A percentile compares a stretch with the other conserved stretches of the same genome.
Conservation (phyloP, 2,888 invertebrate species). For the Gonocerus acuteangulatus region DNA sequence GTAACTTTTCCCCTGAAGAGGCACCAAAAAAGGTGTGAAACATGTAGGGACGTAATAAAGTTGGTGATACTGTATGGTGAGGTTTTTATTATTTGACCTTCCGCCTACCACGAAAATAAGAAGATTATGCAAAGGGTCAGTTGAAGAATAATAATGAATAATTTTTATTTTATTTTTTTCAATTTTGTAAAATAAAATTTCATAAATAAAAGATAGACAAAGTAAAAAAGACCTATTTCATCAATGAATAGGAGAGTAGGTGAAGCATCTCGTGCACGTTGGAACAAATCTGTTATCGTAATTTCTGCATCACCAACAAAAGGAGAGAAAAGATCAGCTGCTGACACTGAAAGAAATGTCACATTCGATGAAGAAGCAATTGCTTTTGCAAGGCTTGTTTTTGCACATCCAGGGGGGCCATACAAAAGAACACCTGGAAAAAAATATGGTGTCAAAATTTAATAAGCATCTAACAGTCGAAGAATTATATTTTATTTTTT, state of each 20-base stretch:
- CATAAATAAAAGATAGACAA: too few species aligned
- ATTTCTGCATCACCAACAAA: conserved; percentile 59
- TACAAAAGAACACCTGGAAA: conserved; percentile 51
- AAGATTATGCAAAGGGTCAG: too few species aligned
- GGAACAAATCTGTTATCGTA: conserved; percentile 52
- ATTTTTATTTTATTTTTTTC: too few species aligned
- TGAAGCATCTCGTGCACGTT: conserved; percentile 52
- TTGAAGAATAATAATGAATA: too few species aligned
- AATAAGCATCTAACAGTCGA: not conserved
- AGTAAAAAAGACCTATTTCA: conserved; percentile 54
- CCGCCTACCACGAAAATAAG: too few species aligned
- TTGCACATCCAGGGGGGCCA: conserved; percentile 61
- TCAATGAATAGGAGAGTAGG: conserved; percentile 57
- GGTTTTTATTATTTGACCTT: too few species aligned
- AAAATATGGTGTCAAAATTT: too few species aligned
- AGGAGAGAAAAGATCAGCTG: conserved; percentile 57
- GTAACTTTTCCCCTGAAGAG: too few species aligned
- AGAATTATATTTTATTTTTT: conserved; percentile 1
- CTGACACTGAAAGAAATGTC: conserved; percentile 52
- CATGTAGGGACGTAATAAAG: too few species aligned
- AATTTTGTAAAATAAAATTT: too few species aligned
- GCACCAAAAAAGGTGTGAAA: too few species aligned
- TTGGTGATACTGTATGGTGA: too few species aligned
- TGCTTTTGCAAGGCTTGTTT: conserved; percentile 54
- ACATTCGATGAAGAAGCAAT: conserved; percentile 49